Conservation (phyloP, 2,797 vertebrate genomes). For the Craterocephalus amniculus region DNA sequence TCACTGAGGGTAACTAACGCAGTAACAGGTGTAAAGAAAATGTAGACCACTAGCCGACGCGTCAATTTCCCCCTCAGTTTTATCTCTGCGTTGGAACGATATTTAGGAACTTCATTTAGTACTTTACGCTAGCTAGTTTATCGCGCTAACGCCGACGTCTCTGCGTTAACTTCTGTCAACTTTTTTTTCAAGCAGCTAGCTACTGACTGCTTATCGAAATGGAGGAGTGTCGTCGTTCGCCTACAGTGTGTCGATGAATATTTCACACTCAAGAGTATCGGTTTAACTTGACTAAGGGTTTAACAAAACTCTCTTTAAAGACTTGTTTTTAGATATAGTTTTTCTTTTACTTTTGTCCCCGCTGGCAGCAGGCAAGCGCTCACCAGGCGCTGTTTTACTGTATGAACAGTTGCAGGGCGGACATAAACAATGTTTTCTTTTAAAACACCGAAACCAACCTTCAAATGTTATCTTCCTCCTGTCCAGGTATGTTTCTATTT, state of each 20-base stretch:
- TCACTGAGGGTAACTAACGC: constrained; percentile 34
- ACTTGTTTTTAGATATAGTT: constrained; percentile 25
- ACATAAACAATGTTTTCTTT: constrained; percentile 88
- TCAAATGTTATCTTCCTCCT: constrained; percentile 92
- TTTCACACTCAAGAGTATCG: constrained; percentile 35
- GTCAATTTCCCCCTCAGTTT: not conserved
- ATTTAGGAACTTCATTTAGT: constrained; percentile 57
- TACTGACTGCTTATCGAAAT: constrained; percentile 35
- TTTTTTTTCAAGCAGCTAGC: constrained; percentile 45
- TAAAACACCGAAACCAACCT: constrained; percentile 88
- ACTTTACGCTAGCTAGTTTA: constrained; percentile 65
- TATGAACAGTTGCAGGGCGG: constrained; percentile 32
- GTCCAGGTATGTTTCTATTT: constrained; percentile 86
- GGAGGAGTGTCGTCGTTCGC: constrained; percentile 45
- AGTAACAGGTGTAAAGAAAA: constrained; percentile 69
- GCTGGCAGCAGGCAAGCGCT: constrained; percentile 39
- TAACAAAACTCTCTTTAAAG: constrained; percentile 40
- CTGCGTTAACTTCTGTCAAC: constrained; percentile 69
- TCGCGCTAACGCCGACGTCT: constrained; percentile 65
- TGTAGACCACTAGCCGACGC: constrained; percentile 44
- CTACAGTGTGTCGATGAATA: constrained; percentile 46
- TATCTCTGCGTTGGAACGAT: constrained; percentile 2
- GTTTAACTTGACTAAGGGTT: constrained; percentile 30
- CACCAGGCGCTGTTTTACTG: constrained; percentile 30
- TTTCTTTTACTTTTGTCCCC: constrained; percentile 5